Percentiles rank a stretch among this genome's conserved stretches.
These are phyloP conservation scores for Plagodis dolabraria DNA, from an alignment of 2,888 invertebrate genomes.

Conservation along the genomic window DNA sequence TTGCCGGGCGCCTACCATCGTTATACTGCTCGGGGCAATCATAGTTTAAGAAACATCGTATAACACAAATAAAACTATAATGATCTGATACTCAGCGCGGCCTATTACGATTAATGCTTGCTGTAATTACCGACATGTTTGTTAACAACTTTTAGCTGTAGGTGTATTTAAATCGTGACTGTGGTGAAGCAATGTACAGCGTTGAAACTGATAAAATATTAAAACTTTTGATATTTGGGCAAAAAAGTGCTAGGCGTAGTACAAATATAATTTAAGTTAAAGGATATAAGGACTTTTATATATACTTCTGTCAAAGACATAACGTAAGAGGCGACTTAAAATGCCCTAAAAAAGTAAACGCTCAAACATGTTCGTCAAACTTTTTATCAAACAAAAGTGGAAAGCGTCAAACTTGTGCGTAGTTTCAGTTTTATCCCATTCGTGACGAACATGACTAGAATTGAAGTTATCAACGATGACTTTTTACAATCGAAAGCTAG, in stretches of 20 bases:
- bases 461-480: too few species aligned
- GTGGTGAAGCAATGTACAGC: conserved; percentile 33
- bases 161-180: conserved; percentile 50
- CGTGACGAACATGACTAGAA: too few species aligned
- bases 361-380: too few species aligned
- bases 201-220: conserved; percentile 24
- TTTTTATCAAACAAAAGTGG: too few species aligned
- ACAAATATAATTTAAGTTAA: too few species aligned
- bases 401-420: too few species aligned
- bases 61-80: conserved; percentile 42
- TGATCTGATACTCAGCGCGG: conserved; percentile 38
- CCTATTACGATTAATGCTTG: conserved; percentile 50
- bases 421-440: too few species aligned
- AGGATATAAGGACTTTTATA: too few species aligned
- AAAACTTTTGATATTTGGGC: conserved; percentile 18
- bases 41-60: conserved; percentile 45
- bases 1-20: conserved; percentile 34
- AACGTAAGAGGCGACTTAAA: too few species aligned
- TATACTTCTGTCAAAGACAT: too few species aligned
- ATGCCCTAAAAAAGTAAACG: too few species aligned
- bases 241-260: background rate
- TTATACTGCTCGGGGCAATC: conserved; percentile 42
- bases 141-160: conserved; percentile 54
- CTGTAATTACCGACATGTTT: conserved; percentile 55
- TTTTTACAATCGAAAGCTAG: too few species aligned